Percentiles rank a stretch among this genome's conserved stretches.
Evolutionary conservation across 1,140 invertebrate genomes (phyloP).

Genomic region (Drosophila mayri): DNA sequence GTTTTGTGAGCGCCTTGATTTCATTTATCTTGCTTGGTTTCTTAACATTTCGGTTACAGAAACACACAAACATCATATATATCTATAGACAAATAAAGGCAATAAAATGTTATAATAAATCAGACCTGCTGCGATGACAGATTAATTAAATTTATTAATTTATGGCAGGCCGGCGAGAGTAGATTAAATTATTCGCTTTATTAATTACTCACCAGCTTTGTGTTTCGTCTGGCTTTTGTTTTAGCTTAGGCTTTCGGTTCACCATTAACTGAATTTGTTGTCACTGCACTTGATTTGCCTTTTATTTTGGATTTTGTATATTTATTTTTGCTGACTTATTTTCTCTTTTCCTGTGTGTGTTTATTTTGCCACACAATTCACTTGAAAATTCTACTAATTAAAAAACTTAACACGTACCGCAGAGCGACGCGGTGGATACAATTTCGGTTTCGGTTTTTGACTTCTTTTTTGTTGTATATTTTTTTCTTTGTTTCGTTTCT

Average conservation of each 20-base stretch:
- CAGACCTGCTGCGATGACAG: conserved; percentile 41
- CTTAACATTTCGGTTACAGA: conserved; percentile 44
- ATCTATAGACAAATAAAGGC: conserved; percentile 11
- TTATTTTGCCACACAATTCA: conserved; percentile 49
- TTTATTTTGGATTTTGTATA: conserved; percentile 14
- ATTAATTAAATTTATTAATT: conserved; percentile 55
- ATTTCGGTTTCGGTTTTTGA: conserved; percentile 29
- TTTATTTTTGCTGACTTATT: conserved; percentile 55
- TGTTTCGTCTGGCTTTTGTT: conserved; percentile 19
- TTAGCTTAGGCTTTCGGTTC: not conserved
- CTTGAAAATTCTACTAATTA: conserved; percentile 68
- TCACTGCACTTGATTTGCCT: conserved; percentile 37
- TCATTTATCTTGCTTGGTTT: conserved; percentile 60
- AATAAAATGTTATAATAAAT: conserved; percentile 66
- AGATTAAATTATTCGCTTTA: conserved; percentile 34
- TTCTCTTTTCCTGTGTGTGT: conserved; percentile 43
- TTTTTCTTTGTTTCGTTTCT: conserved; percentile 58
- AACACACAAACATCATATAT: conserved; percentile 16
- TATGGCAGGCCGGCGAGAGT: conserved; percentile 30
- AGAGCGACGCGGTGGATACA: conserved; percentile 16
- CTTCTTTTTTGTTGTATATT: conserved; percentile 22
- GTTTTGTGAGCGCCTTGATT: conserved; percentile 64
- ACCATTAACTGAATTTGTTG: conserved; percentile 38
- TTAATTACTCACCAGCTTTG: conserved; percentile 66
- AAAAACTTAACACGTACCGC: conserved; percentile 73